Base-by-base conservation (phyloP, 2,113 vertebrate species). In the Antechinus flavipes region DNA sequence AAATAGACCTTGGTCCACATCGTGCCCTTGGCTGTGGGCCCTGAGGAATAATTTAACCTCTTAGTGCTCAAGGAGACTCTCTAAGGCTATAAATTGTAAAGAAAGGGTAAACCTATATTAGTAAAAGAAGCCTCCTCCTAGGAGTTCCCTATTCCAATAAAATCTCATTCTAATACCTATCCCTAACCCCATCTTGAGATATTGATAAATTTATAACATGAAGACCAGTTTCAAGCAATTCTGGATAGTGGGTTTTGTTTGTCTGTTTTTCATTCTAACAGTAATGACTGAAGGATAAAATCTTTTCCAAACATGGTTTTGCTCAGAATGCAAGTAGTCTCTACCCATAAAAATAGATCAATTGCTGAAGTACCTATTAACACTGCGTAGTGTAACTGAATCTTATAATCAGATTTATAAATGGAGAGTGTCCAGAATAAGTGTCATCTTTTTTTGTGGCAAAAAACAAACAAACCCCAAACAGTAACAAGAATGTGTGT, bases 171-270 rank as follows among this genome's bases (percentile, higher is more conserved):
- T 42, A 42, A n/a, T n/a, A 35, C 58, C 58, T 35, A 30, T 35
- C 4, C 35, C 16, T n/a, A 8, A 2, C n/a, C 16, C 68, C 19
- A 7, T n/a, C 94, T 94, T 90, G 90, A 90, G n/a, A 26, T 94
- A 93, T 96, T 91, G 92, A 93, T 91, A 92, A 97, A 91, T 93
- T 93, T 52, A 56, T 93, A 90, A 94, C 56, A 54, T 89, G 92
- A 90, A 93, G 54, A 93, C 84, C 94, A 93, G 47, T 94, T 54
- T 30, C 22, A 95, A 92, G 56, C 47, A 94, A 92, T 90, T 95
- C 94, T 76, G 35, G 35, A 8, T 76, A 19, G 68, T n/a, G 68
- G 68, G 68, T 42, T 76, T 76, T 76, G 35, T 76, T 76, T 42
- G 68, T 42, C 68, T 76, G 35, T 76, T 76, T 76, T 76, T 76